A percentile compares a stretch with the other conserved stretches of the same genome.
Conservation (phyloP, 2,113 vertebrate genomes). For the Cyanistes caeruleus region DNA sequence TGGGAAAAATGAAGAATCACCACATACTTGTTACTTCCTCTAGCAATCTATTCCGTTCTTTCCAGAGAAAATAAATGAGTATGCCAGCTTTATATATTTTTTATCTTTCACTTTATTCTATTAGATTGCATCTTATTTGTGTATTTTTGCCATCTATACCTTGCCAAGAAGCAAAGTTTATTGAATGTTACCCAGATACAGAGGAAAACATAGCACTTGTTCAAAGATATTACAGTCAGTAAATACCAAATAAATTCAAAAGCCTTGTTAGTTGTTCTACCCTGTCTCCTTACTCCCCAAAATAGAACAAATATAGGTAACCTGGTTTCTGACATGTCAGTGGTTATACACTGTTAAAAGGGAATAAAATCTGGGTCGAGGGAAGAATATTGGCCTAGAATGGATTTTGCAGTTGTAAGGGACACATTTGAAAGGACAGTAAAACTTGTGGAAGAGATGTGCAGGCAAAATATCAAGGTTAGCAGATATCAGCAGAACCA, state of each 20-base stretch:
- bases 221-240: neutral
- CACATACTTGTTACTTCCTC: neutral
- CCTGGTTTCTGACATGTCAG: slow-evolving; percentile 17
- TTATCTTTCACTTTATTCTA: neutral
- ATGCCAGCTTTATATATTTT: neutral
- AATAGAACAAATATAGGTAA: neutral
- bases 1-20: neutral
- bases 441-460: neutral
- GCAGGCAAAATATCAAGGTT: neutral
- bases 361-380: neutral
- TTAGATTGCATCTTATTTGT: neutral
- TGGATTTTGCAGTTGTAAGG: neutral
- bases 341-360: neutral
- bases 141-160: neutral
- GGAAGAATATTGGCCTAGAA: neutral
- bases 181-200: neutral
- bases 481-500: neutral
- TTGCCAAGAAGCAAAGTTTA: neutral
- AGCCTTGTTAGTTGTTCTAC: neutral
- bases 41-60: neutral
- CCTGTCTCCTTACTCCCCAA: neutral
- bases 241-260: neutral
- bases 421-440: neutral
- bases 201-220: neutral
- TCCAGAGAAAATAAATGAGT: neutral